Percentiles rank a stretch among this genome's conserved stretches.
phyloP scores from a whole-genome alignment of 1,140 invertebrate genomes.

The Leptopilina boulardi region DNA sequence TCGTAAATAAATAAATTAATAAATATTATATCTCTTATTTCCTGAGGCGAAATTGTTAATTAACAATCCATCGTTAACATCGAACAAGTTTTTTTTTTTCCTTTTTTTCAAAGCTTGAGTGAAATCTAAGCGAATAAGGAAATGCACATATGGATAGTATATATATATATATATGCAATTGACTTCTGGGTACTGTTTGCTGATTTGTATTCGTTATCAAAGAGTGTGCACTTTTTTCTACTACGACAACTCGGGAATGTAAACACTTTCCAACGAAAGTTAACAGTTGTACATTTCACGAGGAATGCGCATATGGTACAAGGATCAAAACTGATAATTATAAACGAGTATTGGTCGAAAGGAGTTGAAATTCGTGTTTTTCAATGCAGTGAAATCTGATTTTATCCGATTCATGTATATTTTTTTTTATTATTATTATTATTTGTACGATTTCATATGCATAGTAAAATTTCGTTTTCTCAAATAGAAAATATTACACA shows the following conservation, averaged over 20 bases:
- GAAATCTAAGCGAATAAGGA: slow-evolving; percentile 15
- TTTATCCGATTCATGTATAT: not conserved
- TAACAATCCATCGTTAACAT: slow-evolving; percentile 30
- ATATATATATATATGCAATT: not conserved
- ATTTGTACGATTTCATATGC: not conserved
- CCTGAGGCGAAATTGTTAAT: slow-evolving; percentile 3
- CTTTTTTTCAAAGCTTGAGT: not conserved
- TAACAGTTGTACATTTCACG: not conserved
- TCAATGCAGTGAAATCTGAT: slow-evolving; percentile 10
- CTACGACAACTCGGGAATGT: not conserved
- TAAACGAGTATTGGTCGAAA: slow-evolving; percentile 24
- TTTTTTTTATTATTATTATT: no score
- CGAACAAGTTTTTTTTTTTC: not conserved
- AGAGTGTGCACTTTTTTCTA: not conserved
- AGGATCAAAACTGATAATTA: slow-evolving; percentile 16
- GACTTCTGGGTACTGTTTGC: not conserved
- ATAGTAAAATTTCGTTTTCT: not conserved
- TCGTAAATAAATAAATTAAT: not conserved
- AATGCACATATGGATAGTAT: not conserved
- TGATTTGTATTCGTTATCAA: slow-evolving; percentile 27
- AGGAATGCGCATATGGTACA: not conserved
- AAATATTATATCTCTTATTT: not conserved
- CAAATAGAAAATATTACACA: no score
- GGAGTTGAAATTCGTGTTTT: slow-evolving; percentile 16
- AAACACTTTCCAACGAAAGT: slow-evolving; percentile 32